These are phyloP conservation scores for Miichthys miiuy DNA, from an alignment of 2,797 vertebrate genomes.

Conservation along the genomic window DNA sequence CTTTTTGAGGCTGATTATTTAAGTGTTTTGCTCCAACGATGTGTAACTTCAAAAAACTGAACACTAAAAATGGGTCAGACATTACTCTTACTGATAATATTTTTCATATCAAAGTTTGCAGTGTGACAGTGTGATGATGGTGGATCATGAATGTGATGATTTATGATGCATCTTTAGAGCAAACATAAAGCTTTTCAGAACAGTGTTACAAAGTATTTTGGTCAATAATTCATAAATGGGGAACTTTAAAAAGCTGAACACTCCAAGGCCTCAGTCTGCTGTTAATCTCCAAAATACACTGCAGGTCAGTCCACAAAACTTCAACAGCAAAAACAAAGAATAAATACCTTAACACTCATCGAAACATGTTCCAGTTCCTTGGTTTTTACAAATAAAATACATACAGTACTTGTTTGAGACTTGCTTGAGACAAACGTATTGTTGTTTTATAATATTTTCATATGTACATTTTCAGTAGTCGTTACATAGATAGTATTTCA, in stretches of 20 bases:
- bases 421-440: constrained; percentile 57
- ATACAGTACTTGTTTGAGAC: constrained; percentile 65
- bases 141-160: neutral
- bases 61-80: neutral
- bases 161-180: constrained; percentile 13
- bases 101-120: neutral
- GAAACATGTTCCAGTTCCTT: constrained; percentile 65
- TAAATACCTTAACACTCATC: constrained; percentile 79
- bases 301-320: constrained; percentile 54
- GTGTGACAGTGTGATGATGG: neutral
- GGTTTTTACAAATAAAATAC: constrained; percentile 72
- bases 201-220: constrained; percentile 38
- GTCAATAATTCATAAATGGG: constrained; percentile 37
- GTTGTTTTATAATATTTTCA: constrained; percentile 67
- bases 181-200: constrained; percentile 54
- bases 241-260: constrained; percentile 21
- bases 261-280: constrained; percentile 50
- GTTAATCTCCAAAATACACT: constrained; percentile 49
- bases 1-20: constrained; percentile 12
- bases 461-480: constrained; percentile 76
- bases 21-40: neutral
- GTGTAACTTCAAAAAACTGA: neutral
- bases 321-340: constrained; percentile 66
- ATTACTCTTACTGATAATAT: neutral
- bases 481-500: constrained; percentile 67